Evolutionary conservation across 1,140 invertebrate species (phyloP).

Genomic region (Cyclina sinensis): DNA sequence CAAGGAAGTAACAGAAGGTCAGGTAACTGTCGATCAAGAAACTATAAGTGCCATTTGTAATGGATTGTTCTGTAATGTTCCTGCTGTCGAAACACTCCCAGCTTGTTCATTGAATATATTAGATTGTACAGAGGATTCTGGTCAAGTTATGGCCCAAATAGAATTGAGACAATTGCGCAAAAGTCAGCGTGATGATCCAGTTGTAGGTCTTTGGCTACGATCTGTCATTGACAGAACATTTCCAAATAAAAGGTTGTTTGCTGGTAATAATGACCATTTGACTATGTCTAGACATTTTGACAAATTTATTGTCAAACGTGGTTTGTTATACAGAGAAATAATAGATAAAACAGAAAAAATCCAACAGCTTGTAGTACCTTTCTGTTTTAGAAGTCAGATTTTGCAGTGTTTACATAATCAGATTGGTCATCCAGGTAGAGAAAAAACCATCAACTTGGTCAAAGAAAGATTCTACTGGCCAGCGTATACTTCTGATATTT

Average conservation of each 20-base stretch:
- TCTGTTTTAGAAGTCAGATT: not conserved
- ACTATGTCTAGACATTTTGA: conserved; percentile 29
- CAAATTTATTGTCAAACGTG: conserved; percentile 27
- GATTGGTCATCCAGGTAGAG: too few species aligned
- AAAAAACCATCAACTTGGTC: too few species aligned
- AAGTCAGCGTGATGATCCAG: conserved; percentile 26
- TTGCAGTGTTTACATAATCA: conserved; percentile 2
- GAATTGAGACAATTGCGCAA: conserved; percentile 6
- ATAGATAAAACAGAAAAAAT: not conserved
- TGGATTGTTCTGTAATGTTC: too few species aligned
- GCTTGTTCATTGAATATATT: not conserved
- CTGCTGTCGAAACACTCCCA: not conserved
- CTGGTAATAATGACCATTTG: not conserved
- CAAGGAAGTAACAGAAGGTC: too few species aligned
- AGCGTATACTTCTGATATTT: too few species aligned
- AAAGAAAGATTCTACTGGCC: too few species aligned
- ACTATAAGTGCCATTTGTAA: too few species aligned
- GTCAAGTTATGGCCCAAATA: conserved; percentile 17
- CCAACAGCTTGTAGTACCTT: conserved; percentile 1
- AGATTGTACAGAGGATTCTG: not conserved
- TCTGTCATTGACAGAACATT: conserved; percentile 13
- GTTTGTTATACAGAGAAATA: conserved; percentile 11
- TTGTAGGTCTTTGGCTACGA: conserved; percentile 11
- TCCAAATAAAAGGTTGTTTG: not conserved
- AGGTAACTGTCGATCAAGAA: too few species aligned